These are phyloP conservation scores for Synanthedon formicaeformis DNA, from an alignment of 2,888 invertebrate species.

Conservation along the genomic window DNA sequence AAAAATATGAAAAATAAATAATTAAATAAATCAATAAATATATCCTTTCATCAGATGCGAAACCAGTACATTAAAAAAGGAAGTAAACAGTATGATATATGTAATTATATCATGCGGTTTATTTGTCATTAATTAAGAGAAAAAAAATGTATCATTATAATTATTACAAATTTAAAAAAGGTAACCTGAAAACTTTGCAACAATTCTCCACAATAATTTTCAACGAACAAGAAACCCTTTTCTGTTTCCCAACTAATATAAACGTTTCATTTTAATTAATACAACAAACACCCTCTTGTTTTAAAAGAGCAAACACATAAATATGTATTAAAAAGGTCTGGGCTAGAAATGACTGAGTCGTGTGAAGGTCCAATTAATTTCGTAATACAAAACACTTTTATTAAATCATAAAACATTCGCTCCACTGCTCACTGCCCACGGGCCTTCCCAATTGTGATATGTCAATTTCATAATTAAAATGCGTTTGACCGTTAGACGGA, in stretches of 20 bases:
- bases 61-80: no score
- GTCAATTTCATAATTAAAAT: conserved; percentile 70
- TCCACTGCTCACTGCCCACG: conserved; percentile 16
- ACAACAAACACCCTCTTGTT: conserved; percentile 41
- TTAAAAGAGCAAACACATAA: conserved; percentile 56
- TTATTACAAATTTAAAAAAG: no score
- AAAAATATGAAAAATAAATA: no score
- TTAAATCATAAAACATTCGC: conserved; percentile 60
- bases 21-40: no score
- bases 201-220: no score
- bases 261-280: conserved; percentile 23
- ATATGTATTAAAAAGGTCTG: conserved; percentile 57
- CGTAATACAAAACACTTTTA: conserved; percentile 60
- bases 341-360: conserved; percentile 35
- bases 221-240: not conserved
- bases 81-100: no score
- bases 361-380: conserved; percentile 48
- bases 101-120: no score
- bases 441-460: conserved; percentile 35
- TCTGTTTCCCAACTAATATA: not conserved
- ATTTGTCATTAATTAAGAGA: no score
- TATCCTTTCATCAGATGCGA: no score
- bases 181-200: no score
- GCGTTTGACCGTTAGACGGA: conserved; percentile 55
- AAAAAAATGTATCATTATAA: no score